Evolutionary conservation across 35 echinoderm and acorn worm species (phyloP), one percentile per base, ranked within the genome.

Genomic region (Anneissia japonica): DNA sequence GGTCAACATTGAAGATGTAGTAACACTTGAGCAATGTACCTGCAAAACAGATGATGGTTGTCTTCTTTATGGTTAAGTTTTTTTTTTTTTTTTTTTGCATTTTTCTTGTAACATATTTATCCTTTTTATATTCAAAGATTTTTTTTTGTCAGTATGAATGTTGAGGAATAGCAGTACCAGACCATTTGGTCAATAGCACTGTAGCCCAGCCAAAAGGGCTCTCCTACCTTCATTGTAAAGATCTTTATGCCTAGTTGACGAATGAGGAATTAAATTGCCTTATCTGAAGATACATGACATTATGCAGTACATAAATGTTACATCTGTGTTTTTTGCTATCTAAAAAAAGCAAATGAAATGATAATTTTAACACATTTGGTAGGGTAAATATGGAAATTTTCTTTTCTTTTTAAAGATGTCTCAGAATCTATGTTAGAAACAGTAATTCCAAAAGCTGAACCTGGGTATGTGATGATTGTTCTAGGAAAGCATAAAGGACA

Each of bases 381-480:
- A n/a, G n/a, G n/a, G n/a, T n/a, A n/a, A n/a, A n/a, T n/a, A n/a
- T n/a, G n/a, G n/a, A n/a, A n/a, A n/a, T 74, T 81, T 77, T 74
- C 33, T 74, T 21, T 80, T 46, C 55, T 56, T 86, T 75, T 39
- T 40, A 19, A 81, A 97, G 95, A 93, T 83, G 79, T 97, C 46
- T 73, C 88, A 32, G 88, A 97, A 72, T 40, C 17, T 31, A 97
- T 97, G 94, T 32, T 97, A 38, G 95, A 97, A 75, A 97, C 95
- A 30, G 75, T 97, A 35, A 97, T 97, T 45, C 95, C 95, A 3
- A 93, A 86, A 45, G 34, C 37, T 82, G 91, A 93, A 26, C 88
- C 91, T 75, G 91, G 79, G 34, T 90, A 90, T 78, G 83, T 97
- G 9, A 97, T 97, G 95, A 84, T 97, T 29, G 95, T 97, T 29